These are phyloP conservation scores for Sebastiscus albofasciatus DNA, from an alignment of 2,797 vertebrate species.

Conservation along the genomic window DNA sequence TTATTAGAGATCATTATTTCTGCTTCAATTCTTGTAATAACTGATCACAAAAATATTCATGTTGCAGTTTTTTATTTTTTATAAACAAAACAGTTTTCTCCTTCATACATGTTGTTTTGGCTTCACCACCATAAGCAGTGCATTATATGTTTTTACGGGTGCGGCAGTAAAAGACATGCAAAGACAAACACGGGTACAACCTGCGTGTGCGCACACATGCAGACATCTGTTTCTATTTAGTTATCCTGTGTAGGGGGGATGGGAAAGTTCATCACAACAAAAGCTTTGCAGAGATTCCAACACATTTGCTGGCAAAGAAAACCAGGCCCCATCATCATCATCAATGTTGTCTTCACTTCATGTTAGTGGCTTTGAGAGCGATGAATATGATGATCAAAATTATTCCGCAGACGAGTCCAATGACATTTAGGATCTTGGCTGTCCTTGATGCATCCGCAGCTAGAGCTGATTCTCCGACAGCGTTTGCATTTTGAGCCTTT, in stretches of 20 bases:
- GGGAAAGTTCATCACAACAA: background rate
- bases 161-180: background rate
- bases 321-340: background rate
- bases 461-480: slow-evolving; percentile 9
- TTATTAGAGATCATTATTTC: background rate
- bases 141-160: background rate
- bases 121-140: background rate
- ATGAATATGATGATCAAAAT: slow-evolving; percentile 45
- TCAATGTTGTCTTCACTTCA: background rate
- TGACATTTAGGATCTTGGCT: slow-evolving; percentile 75
- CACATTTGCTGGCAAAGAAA: background rate
- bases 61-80: background rate
- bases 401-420: slow-evolving; percentile 67
- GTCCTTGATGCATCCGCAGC: slow-evolving; percentile 68
- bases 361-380: background rate
- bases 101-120: background rate
- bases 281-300: background rate
- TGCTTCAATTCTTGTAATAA: background rate
- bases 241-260: background rate
- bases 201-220: background rate
- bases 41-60: background rate
- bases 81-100: background rate
- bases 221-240: slow-evolving; percentile 21
- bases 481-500: slow-evolving; percentile 67
- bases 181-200: background rate